Evolutionary conservation across 2,113 vertebrate species (phyloP).

Genomic region (Motacilla alba): DNA sequence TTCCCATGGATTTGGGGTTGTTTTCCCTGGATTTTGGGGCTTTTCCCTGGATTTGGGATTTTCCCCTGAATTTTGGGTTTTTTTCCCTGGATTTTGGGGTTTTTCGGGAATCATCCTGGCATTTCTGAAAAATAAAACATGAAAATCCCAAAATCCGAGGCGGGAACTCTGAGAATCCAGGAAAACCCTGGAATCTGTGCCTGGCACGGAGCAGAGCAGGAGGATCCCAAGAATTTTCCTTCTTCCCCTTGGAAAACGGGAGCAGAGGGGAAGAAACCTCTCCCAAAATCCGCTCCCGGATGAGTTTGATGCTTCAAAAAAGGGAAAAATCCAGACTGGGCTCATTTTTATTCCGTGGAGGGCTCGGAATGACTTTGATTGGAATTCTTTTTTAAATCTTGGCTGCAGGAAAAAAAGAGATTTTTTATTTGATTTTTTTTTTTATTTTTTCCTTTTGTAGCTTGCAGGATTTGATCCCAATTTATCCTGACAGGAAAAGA

Average conservation of each 20-base stretch:
- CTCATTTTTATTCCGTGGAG: neutral
- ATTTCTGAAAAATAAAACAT: no score
- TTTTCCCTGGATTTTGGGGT: no score
- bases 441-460: neutral
- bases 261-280: neutral
- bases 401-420: rapidly evolving
- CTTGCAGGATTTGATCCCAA: conserved; percentile 13
- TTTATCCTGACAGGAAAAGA: conserved; percentile 2
- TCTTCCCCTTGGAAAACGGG: neutral
- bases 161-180: no score
- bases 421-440: no score
- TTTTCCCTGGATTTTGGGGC: no score
- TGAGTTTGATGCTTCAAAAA: neutral
- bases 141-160: no score
- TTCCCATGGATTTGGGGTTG: no score
- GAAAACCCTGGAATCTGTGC: neutral
- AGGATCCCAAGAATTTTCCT: neutral
- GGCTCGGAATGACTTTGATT: neutral
- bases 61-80: no score
- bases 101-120: no score
- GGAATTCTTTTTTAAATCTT: neutral
- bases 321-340: neutral
- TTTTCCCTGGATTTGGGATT: no score
- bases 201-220: neutral
- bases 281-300: neutral